Evolutionary conservation across 2,888 invertebrate genomes (phyloP).

Genomic region (Amiota communis): DNA sequence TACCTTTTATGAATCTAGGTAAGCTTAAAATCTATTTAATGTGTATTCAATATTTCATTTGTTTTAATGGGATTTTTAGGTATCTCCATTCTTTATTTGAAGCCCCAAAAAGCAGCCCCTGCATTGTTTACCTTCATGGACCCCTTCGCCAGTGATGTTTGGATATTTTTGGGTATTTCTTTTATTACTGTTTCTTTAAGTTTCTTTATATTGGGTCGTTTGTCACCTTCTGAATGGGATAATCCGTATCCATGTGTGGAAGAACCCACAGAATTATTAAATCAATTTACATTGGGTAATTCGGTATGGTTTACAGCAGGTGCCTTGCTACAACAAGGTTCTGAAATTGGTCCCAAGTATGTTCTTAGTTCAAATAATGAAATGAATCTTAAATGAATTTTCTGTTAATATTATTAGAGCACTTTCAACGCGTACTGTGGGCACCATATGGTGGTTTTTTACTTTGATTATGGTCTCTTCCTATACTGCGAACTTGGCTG

Average conservation of each 20-base stretch:
- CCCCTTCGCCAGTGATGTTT: slow-evolving; percentile 89
- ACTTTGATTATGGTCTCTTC: slow-evolving; percentile 85
- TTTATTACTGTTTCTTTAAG: slow-evolving; percentile 85
- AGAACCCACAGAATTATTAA: slow-evolving; percentile 86
- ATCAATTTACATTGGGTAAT: slow-evolving; percentile 87
- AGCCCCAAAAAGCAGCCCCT: slow-evolving; percentile 87
- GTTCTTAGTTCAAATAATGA: slow-evolving; percentile 54
- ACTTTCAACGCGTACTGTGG: slow-evolving; percentile 88
- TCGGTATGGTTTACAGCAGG: slow-evolving; percentile 92
- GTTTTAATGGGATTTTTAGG: slow-evolving; percentile 73
- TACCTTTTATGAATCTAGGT: slow-evolving; percentile 94
- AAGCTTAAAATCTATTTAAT: slow-evolving; percentile 34
- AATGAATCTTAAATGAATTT: slow-evolving; percentile 13
- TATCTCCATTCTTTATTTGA: slow-evolving; percentile 90
- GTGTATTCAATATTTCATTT: neutral
- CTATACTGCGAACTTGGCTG: slow-evolving; percentile 93
- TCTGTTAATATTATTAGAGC: slow-evolving; percentile 76
- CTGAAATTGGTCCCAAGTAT: slow-evolving; percentile 90
- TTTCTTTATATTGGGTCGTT: slow-evolving; percentile 84
- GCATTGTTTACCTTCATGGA: slow-evolving; percentile 92
- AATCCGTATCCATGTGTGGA: slow-evolving; percentile 90
- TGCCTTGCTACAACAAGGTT: slow-evolving; percentile 90
- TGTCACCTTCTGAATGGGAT: slow-evolving; percentile 91
- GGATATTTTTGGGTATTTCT: slow-evolving; percentile 84
- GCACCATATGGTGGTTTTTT: slow-evolving; percentile 92